A percentile compares a stretch with the other conserved stretches of the same genome.
These are phyloP conservation scores for Danio kyathit DNA, from an alignment of 2,797 vertebrate species.

Conservation along the genomic window DNA sequence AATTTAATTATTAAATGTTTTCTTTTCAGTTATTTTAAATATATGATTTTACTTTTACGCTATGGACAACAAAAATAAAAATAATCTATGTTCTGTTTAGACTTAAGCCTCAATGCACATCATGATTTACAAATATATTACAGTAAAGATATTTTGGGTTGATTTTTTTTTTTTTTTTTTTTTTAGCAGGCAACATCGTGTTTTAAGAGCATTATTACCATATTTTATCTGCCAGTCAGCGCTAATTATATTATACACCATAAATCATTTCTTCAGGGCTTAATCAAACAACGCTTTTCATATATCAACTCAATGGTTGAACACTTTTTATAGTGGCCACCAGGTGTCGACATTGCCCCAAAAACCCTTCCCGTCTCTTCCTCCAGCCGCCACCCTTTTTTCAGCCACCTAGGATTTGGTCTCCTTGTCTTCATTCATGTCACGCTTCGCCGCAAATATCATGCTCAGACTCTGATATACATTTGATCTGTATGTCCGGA, in stretches of 20 bases:
- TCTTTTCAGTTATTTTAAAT: neutral
- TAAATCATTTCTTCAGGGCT: neutral
- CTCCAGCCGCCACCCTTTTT: conserved; percentile 58
- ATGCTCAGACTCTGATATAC: conserved; percentile 25
- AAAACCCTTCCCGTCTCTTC: conserved; percentile 1
- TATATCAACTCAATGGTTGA: neutral
- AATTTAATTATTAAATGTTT: too few species aligned
- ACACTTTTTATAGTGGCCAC: conserved; percentile 24
- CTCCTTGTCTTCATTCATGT: conserved; percentile 58
- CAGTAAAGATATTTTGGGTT: neutral
- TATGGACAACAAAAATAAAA: neutral
- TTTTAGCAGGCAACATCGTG: too few species aligned
- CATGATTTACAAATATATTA: neutral
- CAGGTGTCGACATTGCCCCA: conserved; percentile 54
- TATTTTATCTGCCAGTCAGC: neutral
- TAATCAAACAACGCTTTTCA: neutral
- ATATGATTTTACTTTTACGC: neutral
- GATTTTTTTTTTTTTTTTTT: neutral
- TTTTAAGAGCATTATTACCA: neutral
- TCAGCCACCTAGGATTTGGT: conserved; percentile 40
- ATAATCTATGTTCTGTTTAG: neutral
- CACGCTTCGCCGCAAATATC: conserved; percentile 57
- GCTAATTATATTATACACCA: neutral
- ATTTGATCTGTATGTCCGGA: conserved; percentile 21
- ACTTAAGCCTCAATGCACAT: neutral